Percentiles rank a stretch among this genome's conserved stretches.
phyloP scores from a whole-genome alignment of 1,140 invertebrate genomes.

The Drosophila eugracilis region DNA sequence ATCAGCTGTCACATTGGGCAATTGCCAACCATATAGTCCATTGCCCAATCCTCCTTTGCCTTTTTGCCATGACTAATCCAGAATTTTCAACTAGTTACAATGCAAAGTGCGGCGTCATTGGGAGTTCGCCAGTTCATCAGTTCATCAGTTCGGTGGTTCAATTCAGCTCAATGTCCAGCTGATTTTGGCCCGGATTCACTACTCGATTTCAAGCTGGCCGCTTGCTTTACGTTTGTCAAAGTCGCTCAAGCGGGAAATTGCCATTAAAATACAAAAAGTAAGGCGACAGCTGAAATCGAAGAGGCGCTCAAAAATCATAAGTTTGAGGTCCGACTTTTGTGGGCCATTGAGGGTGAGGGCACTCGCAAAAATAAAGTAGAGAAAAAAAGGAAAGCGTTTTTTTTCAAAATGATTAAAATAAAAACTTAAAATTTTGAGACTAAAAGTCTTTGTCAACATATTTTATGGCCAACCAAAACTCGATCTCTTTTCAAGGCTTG shows the following conservation, averaged over 20 bases:
- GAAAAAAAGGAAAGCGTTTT: too few species aligned
- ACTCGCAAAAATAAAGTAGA: not conserved
- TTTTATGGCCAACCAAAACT: too few species aligned
- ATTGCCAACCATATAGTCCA: conserved; percentile 45
- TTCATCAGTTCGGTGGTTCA: conserved; percentile 1
- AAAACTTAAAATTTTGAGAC: too few species aligned
- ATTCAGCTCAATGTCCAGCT: conserved; percentile 43
- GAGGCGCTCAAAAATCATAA: conserved; percentile 4
- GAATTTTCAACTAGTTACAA: conserved; percentile 30
- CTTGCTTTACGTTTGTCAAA: conserved; percentile 41
- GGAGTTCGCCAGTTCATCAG: not conserved
- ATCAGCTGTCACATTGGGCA: conserved; percentile 68
- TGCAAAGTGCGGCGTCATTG: conserved; percentile 62
- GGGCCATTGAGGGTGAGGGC: not conserved
- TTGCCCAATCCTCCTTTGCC: conserved; percentile 63
- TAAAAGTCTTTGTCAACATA: too few species aligned
- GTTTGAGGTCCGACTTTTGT: conserved; percentile 7
- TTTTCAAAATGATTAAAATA: too few species aligned
- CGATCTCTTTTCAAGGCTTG: not conserved
- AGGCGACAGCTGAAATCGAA: conserved; percentile 50
- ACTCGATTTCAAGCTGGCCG: conserved; percentile 63
- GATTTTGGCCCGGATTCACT: conserved; percentile 49
- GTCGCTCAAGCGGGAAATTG: conserved; percentile 73
- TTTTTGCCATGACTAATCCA: conserved; percentile 60
- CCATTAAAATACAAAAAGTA: conserved; percentile 32